phyloP scores from a whole-genome alignment of 2,888 invertebrate genomes.

The Sphinx pinastri region DNA sequence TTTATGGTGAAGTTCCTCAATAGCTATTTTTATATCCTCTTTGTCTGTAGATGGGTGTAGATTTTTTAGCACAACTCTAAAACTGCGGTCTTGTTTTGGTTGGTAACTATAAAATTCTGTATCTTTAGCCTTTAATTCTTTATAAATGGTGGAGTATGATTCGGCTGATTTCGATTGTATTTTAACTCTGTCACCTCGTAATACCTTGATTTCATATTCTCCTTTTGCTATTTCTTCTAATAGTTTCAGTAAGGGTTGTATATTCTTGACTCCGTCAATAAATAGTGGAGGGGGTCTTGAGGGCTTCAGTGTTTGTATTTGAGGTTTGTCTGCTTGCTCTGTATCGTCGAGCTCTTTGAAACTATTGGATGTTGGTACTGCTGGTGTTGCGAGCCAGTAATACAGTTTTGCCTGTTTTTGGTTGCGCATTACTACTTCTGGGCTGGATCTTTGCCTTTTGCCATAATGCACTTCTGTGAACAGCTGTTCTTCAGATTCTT shows the following conservation, averaged over 20 bases:
- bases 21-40: slow-evolving; percentile 1
- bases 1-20: background rate
- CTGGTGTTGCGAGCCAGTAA: background rate
- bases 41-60: background rate
- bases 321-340: background rate
- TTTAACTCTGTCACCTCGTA: background rate
- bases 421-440: background rate
- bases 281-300: background rate
- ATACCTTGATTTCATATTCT: background rate
- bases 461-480: background rate
- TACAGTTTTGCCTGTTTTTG: background rate
- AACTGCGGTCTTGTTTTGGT: too few species aligned
- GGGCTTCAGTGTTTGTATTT: background rate
- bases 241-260: background rate
- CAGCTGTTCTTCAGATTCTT: background rate
- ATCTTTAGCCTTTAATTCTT: too few species aligned
- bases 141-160: too few species aligned
- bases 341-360: background rate
- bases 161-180: slow-evolving; percentile 1
- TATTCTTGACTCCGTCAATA: background rate
- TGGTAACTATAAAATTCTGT: too few species aligned
- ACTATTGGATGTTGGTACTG: background rate
- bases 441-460: too few species aligned
- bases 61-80: background rate
- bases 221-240: background rate